Conservation (phyloP, 2,113 vertebrate genomes). For the Pionites leucogaster region DNA sequence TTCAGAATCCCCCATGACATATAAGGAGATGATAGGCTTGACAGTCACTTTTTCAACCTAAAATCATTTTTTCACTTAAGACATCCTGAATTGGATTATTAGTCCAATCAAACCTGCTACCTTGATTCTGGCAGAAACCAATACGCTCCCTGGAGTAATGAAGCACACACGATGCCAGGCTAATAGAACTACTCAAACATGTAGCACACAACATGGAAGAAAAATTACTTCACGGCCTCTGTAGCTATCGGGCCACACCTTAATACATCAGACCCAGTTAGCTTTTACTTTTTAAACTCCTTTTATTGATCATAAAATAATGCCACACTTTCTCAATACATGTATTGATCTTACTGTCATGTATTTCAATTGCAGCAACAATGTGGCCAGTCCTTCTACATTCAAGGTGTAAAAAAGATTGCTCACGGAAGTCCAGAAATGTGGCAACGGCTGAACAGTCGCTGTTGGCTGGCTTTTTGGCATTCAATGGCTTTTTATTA, state of each 20-base stretch:
- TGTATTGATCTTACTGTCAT: not conserved
- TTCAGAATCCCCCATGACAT: not conserved
- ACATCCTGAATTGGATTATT: not conserved
- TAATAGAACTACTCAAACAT: not conserved
- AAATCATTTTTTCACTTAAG: not conserved
- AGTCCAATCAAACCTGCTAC: not conserved
- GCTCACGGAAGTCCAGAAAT: not conserved
- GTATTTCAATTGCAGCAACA: not conserved
- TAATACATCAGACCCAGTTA: not conserved
- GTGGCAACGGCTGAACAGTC: not conserved
- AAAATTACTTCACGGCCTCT: not conserved
- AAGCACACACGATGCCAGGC: not conserved
- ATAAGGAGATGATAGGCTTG: not conserved
- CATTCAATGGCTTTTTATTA: not conserved
- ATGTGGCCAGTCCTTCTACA: not conserved
- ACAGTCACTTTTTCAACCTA: not conserved
- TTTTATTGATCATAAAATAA: not conserved
- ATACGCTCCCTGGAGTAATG: not conserved
- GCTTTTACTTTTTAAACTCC: not conserved
- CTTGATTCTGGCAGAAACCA: not conserved
- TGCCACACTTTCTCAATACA: not conserved
- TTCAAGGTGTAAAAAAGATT: not conserved
- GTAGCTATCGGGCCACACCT: not conserved
- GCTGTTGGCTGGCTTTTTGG: not conserved
- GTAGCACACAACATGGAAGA: fast-evolving